Percentiles rank a stretch among this genome's conserved stretches.
Conservation (phyloP, 2,888 invertebrate genomes). For the Phyllotreta cruciferae region DNA sequence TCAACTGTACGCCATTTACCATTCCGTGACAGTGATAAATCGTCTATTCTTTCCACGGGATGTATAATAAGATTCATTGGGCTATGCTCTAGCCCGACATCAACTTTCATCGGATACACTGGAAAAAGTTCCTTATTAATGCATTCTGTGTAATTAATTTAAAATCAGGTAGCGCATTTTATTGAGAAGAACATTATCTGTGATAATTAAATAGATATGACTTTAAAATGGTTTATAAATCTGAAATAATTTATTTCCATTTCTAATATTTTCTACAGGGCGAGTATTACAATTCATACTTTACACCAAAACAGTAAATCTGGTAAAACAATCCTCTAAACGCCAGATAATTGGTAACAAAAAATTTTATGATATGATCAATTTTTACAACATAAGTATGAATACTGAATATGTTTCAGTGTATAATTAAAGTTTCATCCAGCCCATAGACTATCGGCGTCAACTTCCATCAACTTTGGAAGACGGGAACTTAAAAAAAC, state of each 20-base stretch:
- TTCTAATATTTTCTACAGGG: too few relatives aligned
- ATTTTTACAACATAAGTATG: background rate
- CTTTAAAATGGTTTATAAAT: too few relatives aligned
- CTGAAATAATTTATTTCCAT: too few relatives aligned
- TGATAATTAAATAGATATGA: too few relatives aligned
- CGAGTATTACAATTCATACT: too few relatives aligned
- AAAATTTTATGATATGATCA: too few relatives aligned
- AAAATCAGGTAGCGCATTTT: too few relatives aligned
- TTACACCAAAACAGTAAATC: too few relatives aligned
- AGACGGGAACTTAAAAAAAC: slow-evolving; percentile 44
- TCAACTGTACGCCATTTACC: slow-evolving; percentile 42
- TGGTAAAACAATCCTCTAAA: too few relatives aligned
- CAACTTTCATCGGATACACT: slow-evolving; percentile 10
- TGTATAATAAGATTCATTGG: slow-evolving; percentile 44
- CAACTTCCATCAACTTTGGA: slow-evolving; percentile 44
- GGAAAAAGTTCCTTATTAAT: background rate
- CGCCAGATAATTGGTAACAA: too few relatives aligned
- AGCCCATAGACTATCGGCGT: slow-evolving; percentile 40
- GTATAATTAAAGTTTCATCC: slow-evolving; percentile 34
- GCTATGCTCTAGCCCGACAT: slow-evolving; percentile 16
- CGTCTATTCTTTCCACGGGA: slow-evolving; percentile 46
- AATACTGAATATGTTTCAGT: slow-evolving; percentile 1
- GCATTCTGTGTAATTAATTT: background rate
- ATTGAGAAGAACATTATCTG: too few relatives aligned
- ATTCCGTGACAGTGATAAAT: slow-evolving; percentile 48